Evolutionary conservation across 2,888 invertebrate genomes (phyloP).

Genomic region (Rapana venosa): DNA sequence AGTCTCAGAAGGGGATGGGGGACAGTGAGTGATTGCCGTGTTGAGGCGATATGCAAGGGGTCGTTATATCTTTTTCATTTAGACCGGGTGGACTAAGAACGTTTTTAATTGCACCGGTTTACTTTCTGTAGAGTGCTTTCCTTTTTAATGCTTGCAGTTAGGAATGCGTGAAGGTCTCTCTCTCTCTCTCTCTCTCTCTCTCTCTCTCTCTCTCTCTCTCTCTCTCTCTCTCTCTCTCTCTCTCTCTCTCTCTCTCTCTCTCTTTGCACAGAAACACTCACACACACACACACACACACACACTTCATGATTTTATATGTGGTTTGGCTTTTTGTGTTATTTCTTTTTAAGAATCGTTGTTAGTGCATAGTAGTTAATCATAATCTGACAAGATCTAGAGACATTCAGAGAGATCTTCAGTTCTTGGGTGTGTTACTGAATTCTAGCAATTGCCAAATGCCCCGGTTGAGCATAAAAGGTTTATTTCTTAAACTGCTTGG

Average conservation of each 20-base stretch:
- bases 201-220: neutral
- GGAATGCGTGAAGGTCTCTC: neutral
- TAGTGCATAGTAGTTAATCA: too few species aligned
- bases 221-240: neutral
- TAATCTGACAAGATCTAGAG: too few species aligned
- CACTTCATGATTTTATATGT: too few species aligned
- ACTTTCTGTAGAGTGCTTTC: neutral
- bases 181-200: neutral
- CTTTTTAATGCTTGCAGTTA: neutral
- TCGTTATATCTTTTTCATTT: neutral
- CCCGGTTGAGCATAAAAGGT: too few species aligned
- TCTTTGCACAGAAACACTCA: neutral
- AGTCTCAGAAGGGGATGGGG: neutral
- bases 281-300: slow-evolving; percentile 28
- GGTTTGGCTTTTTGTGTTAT: too few species aligned
- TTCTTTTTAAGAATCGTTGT: too few species aligned
- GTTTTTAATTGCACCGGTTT: neutral
- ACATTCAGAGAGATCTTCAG: too few species aligned
- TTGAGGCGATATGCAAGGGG: neutral
- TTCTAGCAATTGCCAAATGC: too few species aligned
- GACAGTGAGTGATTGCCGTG: neutral
- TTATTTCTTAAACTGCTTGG: too few species aligned
- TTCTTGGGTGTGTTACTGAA: too few species aligned
- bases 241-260: neutral
- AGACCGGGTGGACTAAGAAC: neutral